A percentile compares a stretch with the other conserved stretches of the same genome.
Evolutionary conservation across 2,888 invertebrate species (phyloP).

Genomic region (Odontothrips loti): DNA sequence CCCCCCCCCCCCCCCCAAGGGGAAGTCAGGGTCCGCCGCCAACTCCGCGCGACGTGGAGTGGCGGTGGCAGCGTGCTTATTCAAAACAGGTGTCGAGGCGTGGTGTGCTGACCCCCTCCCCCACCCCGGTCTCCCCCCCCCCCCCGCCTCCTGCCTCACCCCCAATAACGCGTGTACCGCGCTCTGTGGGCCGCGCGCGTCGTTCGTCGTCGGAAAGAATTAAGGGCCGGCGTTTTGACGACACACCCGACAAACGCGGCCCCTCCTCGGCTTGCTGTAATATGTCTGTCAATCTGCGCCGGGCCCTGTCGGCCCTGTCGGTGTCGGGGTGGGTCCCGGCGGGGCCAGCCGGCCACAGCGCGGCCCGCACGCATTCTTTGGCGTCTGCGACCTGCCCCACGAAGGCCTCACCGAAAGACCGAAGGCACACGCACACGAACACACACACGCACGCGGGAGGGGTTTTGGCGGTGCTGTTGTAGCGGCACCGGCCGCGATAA

Average conservation of each 20-base stretch:
- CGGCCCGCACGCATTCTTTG: not conserved
- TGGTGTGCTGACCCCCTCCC: not conserved
- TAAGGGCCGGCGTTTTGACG: not conserved
- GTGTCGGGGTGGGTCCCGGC: not conserved
- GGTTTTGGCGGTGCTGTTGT: too few relatives aligned
- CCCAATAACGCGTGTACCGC: not conserved
- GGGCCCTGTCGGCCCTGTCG: too few relatives aligned
- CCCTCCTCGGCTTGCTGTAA: not conserved
- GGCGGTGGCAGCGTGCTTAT: not conserved
- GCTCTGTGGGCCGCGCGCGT: too few relatives aligned
- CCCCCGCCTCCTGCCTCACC: not conserved
- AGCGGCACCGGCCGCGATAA: too few relatives aligned
- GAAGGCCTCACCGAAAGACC: too few relatives aligned
- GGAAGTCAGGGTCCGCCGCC: too few relatives aligned
- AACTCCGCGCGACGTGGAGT: not conserved
- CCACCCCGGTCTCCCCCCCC: not conserved
- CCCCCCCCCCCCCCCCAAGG: too few relatives aligned
- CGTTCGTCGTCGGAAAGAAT: constrained; percentile 1
- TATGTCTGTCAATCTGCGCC: constrained; percentile 8
- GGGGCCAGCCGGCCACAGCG: not conserved
- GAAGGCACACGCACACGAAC: too few relatives aligned
- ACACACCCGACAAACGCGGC: not conserved
- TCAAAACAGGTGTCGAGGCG: not conserved
- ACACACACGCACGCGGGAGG: too few relatives aligned
- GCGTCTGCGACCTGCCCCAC: not conserved